Conservation (phyloP, 2,888 invertebrate species). For the Sinhomidia bicolor region DNA sequence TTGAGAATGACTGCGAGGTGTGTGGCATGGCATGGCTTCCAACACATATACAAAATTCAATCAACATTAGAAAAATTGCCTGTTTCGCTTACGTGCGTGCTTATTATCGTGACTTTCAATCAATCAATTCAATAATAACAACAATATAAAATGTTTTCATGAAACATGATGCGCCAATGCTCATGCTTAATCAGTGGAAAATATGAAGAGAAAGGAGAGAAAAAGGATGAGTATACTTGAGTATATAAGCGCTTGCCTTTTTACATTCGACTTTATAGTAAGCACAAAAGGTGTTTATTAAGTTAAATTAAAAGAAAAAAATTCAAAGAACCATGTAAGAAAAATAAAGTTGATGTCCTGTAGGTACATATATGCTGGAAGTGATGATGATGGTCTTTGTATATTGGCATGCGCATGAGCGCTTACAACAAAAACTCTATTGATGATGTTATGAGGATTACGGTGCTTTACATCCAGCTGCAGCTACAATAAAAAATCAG, state of each 20-base stretch:
- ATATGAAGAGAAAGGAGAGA: not conserved
- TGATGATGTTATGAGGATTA: constrained; percentile 23
- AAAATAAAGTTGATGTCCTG: not conserved
- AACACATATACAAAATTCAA: constrained; percentile 55
- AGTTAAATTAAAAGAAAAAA: constrained; percentile 39
- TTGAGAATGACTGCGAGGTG: constrained; percentile 47
- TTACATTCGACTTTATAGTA: constrained; percentile 23
- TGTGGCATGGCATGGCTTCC: constrained; percentile 58
- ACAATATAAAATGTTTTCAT: constrained; percentile 48
- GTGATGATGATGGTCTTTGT: constrained; percentile 19
- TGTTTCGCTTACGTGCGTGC: not conserved
- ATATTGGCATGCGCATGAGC: not conserved
- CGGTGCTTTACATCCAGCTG: constrained; percentile 40
- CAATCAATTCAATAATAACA: constrained; percentile 58
- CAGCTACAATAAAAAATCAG: constrained; percentile 38
- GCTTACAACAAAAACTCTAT: not conserved
- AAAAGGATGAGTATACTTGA: constrained; percentile 7
- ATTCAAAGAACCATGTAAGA: not conserved
- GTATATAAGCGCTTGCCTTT: constrained; percentile 14
- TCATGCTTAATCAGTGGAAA: constrained; percentile 31
- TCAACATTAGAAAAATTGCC: constrained; percentile 45
- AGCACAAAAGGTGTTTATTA: constrained; percentile 33
- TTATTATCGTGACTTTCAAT: constrained; percentile 56
- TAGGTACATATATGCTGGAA: constrained; percentile 31
- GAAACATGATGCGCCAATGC: constrained; percentile 53